Evolutionary conservation across 1,140 invertebrate species (phyloP), one percentile per base, ranked within the genome.

Genomic region (Pseudomyrmex cubaensis): DNA sequence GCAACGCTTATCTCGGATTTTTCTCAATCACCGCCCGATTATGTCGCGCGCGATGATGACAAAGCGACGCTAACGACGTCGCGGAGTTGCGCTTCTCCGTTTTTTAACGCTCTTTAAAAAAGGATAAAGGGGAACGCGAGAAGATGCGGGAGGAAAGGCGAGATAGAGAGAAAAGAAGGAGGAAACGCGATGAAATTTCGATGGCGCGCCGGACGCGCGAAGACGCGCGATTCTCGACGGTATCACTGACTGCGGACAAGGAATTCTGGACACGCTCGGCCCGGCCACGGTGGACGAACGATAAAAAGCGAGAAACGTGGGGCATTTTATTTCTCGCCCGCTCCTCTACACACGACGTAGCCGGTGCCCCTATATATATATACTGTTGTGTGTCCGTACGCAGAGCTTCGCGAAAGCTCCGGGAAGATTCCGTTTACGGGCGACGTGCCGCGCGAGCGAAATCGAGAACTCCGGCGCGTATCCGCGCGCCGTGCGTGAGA

Each of bases 351-450:
- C 35, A 35, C 0, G 35, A 35, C 35, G 35, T 35, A 7, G 35
- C 35, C 5, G 35, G 35, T 35, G 35, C 35, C 35, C 35, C 5
- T 35, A 35, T 35, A 35, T 35, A 35, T 76, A 80, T 70, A 50
- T 62, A 48, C 50, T 56, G 69, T 84, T 82, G 80, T 82, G 80
- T 87, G 85, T 87, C 86, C 85, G 85, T 87, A 84, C 85, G n/a
- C 74, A 76, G 67, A 87, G 85, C 87, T 85, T 82, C 75, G 85
- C 75, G 87, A 88, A 85, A 88, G 86, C 84, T 78, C 62, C 77
- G 82, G 77, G 87, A 88, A 88, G 86, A 88, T 88, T 88, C 87
- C 87, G 87, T 88, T 88, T 88, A 88, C 86, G 86, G 87, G 82
- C 87, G 83, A 89, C 87, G 87, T 89, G 89, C 88, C 62, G 84